Evolutionary conservation across 2,797 vertebrate species (phyloP).

Genomic region (Sternotherus odoratus): DNA sequence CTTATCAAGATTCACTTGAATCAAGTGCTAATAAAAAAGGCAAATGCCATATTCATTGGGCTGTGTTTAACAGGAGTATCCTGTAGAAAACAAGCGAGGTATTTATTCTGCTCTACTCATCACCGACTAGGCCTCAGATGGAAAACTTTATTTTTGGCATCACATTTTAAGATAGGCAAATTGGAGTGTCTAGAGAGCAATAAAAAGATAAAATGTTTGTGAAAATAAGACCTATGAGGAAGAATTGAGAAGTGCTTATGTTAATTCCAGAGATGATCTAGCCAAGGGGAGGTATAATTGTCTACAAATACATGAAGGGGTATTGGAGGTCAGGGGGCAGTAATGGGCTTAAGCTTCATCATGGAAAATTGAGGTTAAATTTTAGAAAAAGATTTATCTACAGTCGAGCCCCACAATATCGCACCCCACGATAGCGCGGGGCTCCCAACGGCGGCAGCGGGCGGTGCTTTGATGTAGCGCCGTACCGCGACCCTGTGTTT

Average conservation of each 20-base stretch:
- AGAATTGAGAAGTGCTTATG: neutral
- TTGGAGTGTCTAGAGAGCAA: neutral
- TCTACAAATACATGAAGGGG: fast-evolving
- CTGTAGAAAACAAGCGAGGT: neutral
- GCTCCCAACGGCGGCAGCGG: too few relatives aligned
- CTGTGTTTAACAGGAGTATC: neutral
- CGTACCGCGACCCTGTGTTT: too few relatives aligned
- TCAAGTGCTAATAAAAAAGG: neutral
- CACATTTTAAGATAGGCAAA: neutral
- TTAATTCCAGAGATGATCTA: neutral
- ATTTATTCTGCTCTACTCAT: neutral
- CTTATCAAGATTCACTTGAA: constrained; percentile 1
- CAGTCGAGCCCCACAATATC: too few relatives aligned
- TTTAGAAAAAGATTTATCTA: too few relatives aligned
- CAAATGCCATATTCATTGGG: neutral
- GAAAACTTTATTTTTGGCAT: neutral
- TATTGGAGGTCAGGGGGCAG: neutral
- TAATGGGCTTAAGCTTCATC: neutral
- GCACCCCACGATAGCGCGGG: too few relatives aligned
- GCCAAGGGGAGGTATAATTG: neutral
- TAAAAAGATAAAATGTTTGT: neutral
- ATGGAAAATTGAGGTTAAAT: neutral
- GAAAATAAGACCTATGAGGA: neutral
- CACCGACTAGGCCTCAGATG: neutral
- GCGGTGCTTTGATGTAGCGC: too few relatives aligned